Evolutionary conservation across 2,113 vertebrate species (phyloP), one percentile per base, ranked within the genome.

Genomic region (Barnardius zonarius): DNA sequence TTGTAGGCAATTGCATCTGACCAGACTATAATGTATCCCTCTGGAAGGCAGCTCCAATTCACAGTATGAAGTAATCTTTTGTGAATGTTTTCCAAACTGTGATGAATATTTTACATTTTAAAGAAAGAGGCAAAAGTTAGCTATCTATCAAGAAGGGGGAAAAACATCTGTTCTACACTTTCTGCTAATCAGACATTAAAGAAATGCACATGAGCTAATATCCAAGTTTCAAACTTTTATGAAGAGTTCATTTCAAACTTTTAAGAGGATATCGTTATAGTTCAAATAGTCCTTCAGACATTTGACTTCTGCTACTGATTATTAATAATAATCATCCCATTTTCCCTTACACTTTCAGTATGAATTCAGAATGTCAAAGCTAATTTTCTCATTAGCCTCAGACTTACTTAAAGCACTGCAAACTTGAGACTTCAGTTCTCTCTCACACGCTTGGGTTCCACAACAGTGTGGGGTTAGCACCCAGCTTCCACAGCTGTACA

Each of bases 241-340:
- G 69, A 92, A 76, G 78, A 89, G 73, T 87, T 93, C 49, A 44
- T 90, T 95, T 94, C 83, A 89, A 95, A 95, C 80, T 95, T 97
- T 87, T 83, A 93, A 88, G 89, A 95, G 68, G 39, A 25, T 43
- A 57, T 93, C 14, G 7, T 77, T 76, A 63, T 7, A 68, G 80
- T 74, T 93, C 89, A 76, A 73, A 94, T 57, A 72, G 82, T 88
- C 86, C 90, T 96, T 97, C 92, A 96, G 89, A 90, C 57, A 37
- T 95, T 78, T 97, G 95, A 95, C 91, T 97, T 97, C 93, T 96
- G 87, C 86, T 90, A 62, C 92, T 96, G 95, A 96, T 97, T 95
- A 88, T 95, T 96, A 95, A 89, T 93, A 95, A 86, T 84, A 83
- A 86, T 83, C 88, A 84, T 73, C 52, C 80, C 72, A 77, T 96